These are phyloP conservation scores for Lasioglossum malachurum DNA, from an alignment of 2,888 invertebrate genomes.

Conservation along the genomic window DNA sequence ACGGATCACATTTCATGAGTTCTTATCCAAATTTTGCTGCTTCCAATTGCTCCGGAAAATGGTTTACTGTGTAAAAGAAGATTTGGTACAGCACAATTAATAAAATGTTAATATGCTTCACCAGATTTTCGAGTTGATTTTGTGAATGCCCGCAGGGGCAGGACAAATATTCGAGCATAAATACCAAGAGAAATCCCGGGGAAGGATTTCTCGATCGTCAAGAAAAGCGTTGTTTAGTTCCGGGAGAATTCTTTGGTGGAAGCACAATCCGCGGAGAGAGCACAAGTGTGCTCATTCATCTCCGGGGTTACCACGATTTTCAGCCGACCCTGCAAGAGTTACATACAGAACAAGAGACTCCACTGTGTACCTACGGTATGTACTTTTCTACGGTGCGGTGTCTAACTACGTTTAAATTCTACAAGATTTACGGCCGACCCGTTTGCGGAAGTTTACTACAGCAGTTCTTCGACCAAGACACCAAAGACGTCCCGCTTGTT, in stretches of 20 bases:
- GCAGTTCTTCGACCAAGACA: background rate
- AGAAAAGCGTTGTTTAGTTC: background rate
- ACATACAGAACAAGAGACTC: background rate
- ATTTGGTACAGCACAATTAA: background rate
- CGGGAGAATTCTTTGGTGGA: background rate
- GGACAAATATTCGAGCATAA: background rate
- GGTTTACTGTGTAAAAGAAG: too few species aligned
- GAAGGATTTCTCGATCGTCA: background rate
- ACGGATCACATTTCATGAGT: too few species aligned
- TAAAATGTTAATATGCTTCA: background rate
- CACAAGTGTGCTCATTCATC: background rate
- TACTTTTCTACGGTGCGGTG: slow-evolving; percentile 54
- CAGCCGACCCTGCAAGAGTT: background rate
- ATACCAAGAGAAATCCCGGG: background rate
- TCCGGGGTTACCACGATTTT: background rate
- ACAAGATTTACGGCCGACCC: slow-evolving; percentile 39
- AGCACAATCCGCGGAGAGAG: background rate
- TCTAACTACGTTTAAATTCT: slow-evolving; percentile 57
- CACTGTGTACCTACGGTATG: slow-evolving; percentile 45
- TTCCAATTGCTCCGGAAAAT: too few species aligned
- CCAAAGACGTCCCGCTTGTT: background rate
- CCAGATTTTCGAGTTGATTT: background rate
- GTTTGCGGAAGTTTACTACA: slow-evolving; percentile 23
- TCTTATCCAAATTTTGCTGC: too few species aligned
- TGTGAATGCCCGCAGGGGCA: background rate